phyloP scores from a whole-genome alignment of 2,888 invertebrate genomes.

The Himalopsyche tibetana region DNA sequence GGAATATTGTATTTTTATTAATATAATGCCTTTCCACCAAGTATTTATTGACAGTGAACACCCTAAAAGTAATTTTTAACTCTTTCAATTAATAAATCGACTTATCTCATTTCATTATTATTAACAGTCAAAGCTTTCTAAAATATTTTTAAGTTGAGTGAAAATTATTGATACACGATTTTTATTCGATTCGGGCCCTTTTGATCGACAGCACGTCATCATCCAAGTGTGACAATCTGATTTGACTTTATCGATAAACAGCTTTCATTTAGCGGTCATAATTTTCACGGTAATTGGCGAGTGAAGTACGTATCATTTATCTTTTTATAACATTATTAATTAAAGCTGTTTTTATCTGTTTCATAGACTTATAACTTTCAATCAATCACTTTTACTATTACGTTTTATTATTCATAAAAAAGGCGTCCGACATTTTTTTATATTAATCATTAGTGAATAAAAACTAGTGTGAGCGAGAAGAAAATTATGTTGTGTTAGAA shows the following conservation, averaged over 20 bases:
- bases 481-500: too few relatives aligned
- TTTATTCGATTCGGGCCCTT: conserved; percentile 3
- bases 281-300: conserved; percentile 52
- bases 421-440: too few relatives aligned
- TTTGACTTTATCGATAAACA: conserved; percentile 46
- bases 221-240: conserved; percentile 1
- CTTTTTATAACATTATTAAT: background rate
- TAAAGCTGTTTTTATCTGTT: background rate
- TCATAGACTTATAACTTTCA: background rate
- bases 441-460: too few relatives aligned
- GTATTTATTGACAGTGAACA: too few relatives aligned
- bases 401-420: background rate
- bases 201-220: background rate
- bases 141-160: too few relatives aligned
- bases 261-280: conserved; percentile 55
- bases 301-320: conserved; percentile 46
- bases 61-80: too few relatives aligned
- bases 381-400: background rate
- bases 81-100: too few relatives aligned
- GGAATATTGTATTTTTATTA: too few relatives aligned
- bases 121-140: too few relatives aligned
- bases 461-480: too few relatives aligned
- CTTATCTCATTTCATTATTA: too few relatives aligned
- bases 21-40: too few relatives aligned
- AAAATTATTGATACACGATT: background rate